A percentile compares a stretch with the other conserved stretches of the same genome.
Evolutionary conservation across 1,140 invertebrate species (phyloP).

Genomic region (Diprion similis): DNA sequence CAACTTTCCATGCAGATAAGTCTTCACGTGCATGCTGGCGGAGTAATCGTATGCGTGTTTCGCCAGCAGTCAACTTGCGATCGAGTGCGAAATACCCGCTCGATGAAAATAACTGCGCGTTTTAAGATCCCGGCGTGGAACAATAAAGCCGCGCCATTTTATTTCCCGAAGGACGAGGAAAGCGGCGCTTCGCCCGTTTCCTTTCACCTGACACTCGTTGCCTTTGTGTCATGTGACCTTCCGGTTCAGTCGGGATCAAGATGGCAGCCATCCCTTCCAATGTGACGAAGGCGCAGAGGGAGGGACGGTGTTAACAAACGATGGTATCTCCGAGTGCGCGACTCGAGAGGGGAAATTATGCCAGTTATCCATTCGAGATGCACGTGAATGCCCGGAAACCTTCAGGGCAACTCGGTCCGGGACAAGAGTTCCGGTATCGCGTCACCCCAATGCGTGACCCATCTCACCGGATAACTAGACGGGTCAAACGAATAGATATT

Average conservation of each 20-base stretch:
- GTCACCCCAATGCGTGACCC: not conserved
- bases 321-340: constrained; percentile 1
- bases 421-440: not conserved
- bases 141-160: no score
- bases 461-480: not conserved
- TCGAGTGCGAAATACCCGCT: no score
- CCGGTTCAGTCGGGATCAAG: not conserved
- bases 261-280: not conserved
- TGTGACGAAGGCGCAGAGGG: not conserved
- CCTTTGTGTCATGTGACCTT: not conserved
- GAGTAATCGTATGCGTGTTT: no score
- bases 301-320: not conserved
- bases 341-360: not conserved
- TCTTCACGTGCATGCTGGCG: no score
- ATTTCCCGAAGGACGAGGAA: no score
- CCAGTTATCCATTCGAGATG: not conserved
- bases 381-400: not conserved
- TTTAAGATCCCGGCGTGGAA: no score
- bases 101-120: no score
- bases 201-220: not conserved
- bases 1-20: not conserved
- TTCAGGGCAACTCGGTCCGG: not conserved
- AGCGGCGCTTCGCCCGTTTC: not conserved
- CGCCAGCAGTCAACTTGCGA: no score
- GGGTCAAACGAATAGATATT: constrained; percentile 4